These are phyloP conservation scores for Arremon aurantiirostris DNA, from an alignment of 2,797 vertebrate species.

Conservation along the genomic window DNA sequence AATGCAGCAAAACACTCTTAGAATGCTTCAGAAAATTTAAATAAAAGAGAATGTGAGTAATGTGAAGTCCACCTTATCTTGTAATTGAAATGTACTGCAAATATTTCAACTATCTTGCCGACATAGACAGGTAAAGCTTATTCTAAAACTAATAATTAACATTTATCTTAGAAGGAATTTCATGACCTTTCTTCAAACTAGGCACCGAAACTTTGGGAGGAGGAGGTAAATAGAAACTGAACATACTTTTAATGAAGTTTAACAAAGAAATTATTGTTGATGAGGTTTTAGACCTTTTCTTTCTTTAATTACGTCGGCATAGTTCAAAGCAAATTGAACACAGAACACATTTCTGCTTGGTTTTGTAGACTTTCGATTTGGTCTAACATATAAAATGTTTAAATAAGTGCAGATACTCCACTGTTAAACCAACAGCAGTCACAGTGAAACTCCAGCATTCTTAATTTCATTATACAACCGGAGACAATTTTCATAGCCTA, in stretches of 20 bases:
- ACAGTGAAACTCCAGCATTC: not conserved
- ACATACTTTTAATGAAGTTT: not conserved
- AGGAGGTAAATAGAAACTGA: not conserved
- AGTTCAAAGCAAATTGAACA: not conserved
- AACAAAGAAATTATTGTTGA: not conserved
- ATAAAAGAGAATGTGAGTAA: not conserved
- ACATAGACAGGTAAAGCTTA: not conserved
- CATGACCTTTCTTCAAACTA: not conserved
- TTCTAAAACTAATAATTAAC: constrained; percentile 29
- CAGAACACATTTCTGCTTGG: not conserved
- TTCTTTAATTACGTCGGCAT: not conserved
- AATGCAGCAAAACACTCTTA: not conserved
- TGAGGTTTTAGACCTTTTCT: not conserved
- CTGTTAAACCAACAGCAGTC: not conserved
- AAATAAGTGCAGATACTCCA: not conserved
- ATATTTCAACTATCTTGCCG: not conserved
- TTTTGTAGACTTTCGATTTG: not conserved
- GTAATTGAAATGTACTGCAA: not conserved
- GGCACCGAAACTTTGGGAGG: not conserved
- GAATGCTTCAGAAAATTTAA: not conserved
- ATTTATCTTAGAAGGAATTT: not conserved
- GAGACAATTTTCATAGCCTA: not conserved
- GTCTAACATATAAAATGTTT: not conserved
- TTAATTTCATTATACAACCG: not conserved
- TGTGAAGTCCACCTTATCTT: not conserved